Evolutionary conservation across 2,113 vertebrate species (phyloP).

Genomic region (Pica pica): DNA sequence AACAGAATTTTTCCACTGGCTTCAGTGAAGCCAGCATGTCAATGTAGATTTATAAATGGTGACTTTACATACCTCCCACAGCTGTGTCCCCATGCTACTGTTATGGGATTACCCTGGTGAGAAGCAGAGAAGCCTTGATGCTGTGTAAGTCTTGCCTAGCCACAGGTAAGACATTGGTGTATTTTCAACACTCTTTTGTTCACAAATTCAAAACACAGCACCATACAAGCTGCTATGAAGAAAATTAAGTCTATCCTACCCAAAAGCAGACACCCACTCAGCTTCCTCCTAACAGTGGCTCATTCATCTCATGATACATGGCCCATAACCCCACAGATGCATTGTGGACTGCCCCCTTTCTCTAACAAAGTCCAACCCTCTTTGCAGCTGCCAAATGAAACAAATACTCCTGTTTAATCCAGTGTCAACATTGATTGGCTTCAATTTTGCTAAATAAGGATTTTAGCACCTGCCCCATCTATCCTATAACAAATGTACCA

Average conservation of each 20-base stretch:
- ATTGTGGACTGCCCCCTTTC: not conserved
- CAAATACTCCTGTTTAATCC: not conserved
- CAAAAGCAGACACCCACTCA: not conserved
- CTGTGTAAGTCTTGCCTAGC: not conserved
- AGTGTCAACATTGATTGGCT: not conserved
- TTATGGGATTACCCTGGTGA: not conserved
- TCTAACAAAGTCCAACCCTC: not conserved
- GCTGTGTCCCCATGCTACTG: not conserved
- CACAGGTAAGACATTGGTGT: not conserved
- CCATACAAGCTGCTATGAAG: not conserved
- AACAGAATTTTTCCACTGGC: not conserved
- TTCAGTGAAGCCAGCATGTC: not conserved
- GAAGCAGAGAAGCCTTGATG: not conserved
- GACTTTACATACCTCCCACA: not conserved
- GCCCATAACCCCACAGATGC: not conserved
- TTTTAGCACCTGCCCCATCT: not conserved
- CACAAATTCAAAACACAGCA: not conserved
- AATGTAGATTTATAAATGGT: not conserved
- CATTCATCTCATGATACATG: not conserved
- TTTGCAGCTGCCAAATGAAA: not conserved
- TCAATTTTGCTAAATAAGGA: not conserved
- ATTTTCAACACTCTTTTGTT: not conserved
- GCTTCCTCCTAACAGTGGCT: not conserved
- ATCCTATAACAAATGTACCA: not conserved
- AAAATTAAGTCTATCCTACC: not conserved